Base-by-base conservation (phyloP, 2,797 vertebrate genomes). In the Tapirus indicus region DNA sequence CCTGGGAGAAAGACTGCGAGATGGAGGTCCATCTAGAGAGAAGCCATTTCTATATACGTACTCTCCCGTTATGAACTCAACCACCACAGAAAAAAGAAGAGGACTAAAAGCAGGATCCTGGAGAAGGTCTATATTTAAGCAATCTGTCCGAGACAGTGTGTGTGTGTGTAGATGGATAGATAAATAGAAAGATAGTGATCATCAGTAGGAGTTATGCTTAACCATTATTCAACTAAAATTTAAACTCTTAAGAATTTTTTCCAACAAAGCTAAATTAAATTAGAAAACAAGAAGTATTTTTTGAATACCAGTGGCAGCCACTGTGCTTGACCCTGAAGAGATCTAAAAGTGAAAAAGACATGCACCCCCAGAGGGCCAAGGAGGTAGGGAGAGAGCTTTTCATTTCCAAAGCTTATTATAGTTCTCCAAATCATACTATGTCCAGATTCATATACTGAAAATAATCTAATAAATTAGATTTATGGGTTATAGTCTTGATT, bases 191-290 rank as follows among this genome's bases (percentile, higher is more conserved):
- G 47, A 52, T 11, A 62, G 56, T 32, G 35, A 84, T 77, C 38
- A 69, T 75, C 90, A 66, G 38, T 91, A 38, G 86, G 20, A 92
- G 47, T 86, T 78, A 90, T 17, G 58, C 29, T 90, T 56, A 95
- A 29, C 35, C 41, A 80, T 38, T 38, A 66, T 38, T 90, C 41
- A 69, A 35, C 60, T 47, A 47, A 86, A 93, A 75, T 35, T 47
- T 56, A 96, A 71, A 38, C 2, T 20, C 47, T 72, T 72, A 72
- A 47, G 7, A 84, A 58, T 49, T 64, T 64, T 87, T 88, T 84
- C 64, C 47, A 93, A 54, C 47, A 85, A 93, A 71, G 64, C 47
- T 44, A 56, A 62, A 78, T 66, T 62, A 79, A 49, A 35, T 88
- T 41, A 88, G 66, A 88, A 96, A 68, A 58, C 27, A 58, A 77